Evolutionary conservation across 37 sponge, comb jelly and placozoan genomes (phyloP).

Genomic region (Haliclona indistincta): DNA sequence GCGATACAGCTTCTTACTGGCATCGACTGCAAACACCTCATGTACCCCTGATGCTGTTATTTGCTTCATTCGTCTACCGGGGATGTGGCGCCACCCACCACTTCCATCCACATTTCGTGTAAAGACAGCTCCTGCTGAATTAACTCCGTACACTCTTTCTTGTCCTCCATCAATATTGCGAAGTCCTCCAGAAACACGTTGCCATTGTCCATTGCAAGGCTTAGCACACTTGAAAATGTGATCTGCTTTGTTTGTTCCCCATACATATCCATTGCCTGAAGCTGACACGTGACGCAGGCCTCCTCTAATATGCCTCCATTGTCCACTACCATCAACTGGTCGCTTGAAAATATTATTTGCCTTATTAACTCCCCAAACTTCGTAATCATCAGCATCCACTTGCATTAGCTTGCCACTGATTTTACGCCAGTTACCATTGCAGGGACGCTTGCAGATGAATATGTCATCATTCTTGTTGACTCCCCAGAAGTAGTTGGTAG

Average conservation of each 20-base stretch:
- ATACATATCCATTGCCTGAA: slow-evolving; percentile 77
- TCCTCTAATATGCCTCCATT: slow-evolving; percentile 40
- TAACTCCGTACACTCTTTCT: slow-evolving; percentile 44
- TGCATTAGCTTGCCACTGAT: slow-evolving; percentile 34
- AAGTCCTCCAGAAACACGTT: slow-evolving; percentile 23
- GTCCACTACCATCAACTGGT: slow-evolving; percentile 56
- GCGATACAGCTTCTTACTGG: slow-evolving; percentile 16
- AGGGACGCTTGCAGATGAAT: slow-evolving; percentile 32
- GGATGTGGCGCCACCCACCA: slow-evolving; percentile 21
- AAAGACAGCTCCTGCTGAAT: slow-evolving; percentile 7
- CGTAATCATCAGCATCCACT: slow-evolving; percentile 46
- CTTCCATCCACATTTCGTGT: slow-evolving; percentile 26
- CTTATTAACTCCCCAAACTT: slow-evolving; percentile 49
- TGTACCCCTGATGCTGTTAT: slow-evolving; percentile 48
- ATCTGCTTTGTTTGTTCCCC: slow-evolving; percentile 46
- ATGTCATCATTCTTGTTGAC: slow-evolving; percentile 32
- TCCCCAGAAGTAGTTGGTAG: slow-evolving; percentile 68
- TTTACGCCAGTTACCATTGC: slow-evolving; percentile 31
- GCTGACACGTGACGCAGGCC: slow-evolving; percentile 57
- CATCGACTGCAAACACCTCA: slow-evolving; percentile 50
- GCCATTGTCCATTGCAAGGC: slow-evolving; percentile 56
- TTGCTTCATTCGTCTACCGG: slow-evolving; percentile 7
- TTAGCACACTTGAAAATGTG: slow-evolving; percentile 72
- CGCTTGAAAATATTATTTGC: slow-evolving; percentile 14
- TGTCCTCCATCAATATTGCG: slow-evolving; percentile 62